Percentiles rank a stretch among this genome's conserved stretches.
Evolutionary conservation across 1,140 invertebrate genomes (phyloP).

Genomic region (Pseudomyrmex concolor): DNA sequence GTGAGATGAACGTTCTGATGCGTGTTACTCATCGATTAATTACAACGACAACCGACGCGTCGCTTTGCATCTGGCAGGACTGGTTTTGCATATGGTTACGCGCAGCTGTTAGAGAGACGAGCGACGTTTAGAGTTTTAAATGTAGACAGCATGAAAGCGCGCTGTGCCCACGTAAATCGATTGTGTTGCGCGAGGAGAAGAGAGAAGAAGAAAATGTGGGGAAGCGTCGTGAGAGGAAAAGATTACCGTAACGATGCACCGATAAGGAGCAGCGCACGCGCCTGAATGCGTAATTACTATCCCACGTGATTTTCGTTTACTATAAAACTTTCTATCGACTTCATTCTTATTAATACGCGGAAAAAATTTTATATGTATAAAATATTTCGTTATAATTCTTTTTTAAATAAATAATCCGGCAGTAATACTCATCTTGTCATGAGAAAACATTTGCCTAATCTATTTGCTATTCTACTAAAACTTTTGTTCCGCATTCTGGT

Average conservation of each 20-base stretch:
- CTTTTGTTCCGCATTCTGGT: slow-evolving; percentile 20
- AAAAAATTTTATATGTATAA: too few relatives aligned
- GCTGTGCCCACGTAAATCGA: not conserved
- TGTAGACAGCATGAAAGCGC: slow-evolving; percentile 24
- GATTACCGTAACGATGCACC: slow-evolving; percentile 49
- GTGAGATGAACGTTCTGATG: not conserved
- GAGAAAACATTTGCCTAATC: too few relatives aligned
- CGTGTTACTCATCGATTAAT: slow-evolving; percentile 51
- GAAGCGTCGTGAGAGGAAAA: slow-evolving; percentile 37
- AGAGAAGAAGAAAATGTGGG: not conserved
- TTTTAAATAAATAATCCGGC: too few relatives aligned
- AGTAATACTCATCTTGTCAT: too few relatives aligned
- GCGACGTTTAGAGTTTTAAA: slow-evolving; percentile 6
- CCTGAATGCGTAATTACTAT: slow-evolving; percentile 73
- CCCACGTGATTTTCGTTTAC: slow-evolving; percentile 71
- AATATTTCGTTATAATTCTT: too few relatives aligned
- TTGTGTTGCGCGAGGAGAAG: slow-evolving; percentile 4
- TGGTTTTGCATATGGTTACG: slow-evolving; percentile 44
- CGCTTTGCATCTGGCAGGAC: slow-evolving; percentile 38
- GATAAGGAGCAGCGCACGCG: slow-evolving; percentile 65
- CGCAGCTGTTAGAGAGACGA: slow-evolving; percentile 37
- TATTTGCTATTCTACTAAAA: too few relatives aligned
- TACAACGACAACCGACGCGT: slow-evolving; percentile 23
- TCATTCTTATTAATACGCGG: slow-evolving; percentile 69
- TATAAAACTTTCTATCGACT: slow-evolving; percentile 81